Evolutionary conservation across 2,888 invertebrate genomes (phyloP).

Genomic region (Spisula subtruncata): DNA sequence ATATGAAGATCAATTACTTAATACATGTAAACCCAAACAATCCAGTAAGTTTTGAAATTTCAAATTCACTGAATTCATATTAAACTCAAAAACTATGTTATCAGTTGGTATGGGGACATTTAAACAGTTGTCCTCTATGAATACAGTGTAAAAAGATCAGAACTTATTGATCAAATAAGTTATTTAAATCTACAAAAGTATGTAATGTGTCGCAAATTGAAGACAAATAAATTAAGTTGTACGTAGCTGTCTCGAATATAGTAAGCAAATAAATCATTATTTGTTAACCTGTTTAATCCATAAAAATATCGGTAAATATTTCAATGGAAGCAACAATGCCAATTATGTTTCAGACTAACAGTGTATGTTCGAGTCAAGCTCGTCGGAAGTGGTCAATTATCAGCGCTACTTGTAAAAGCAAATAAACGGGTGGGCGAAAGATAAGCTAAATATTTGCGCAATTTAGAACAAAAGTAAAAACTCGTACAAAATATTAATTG

Average conservation of each 20-base stretch:
- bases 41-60: too few species aligned
- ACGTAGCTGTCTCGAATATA: not conserved
- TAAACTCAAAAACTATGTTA: too few species aligned
- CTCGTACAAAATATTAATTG: too few species aligned
- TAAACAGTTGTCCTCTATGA: too few species aligned
- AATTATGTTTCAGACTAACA: not conserved
- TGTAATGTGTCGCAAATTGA: not conserved
- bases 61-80: too few species aligned
- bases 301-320: not conserved
- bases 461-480: not conserved
- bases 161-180: not conserved
- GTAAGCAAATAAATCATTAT: not conserved
- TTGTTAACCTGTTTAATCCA: not conserved
- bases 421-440: not conserved
- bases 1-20: too few species aligned
- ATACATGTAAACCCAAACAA: too few species aligned
- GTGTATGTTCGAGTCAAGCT: not conserved
- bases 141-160: not conserved
- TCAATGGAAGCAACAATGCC: slow-evolving; percentile 5
- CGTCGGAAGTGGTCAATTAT: slow-evolving; percentile 1
- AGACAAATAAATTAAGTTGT: not conserved
- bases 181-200: not conserved
- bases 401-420: not conserved
- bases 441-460: not conserved
- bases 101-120: too few species aligned